Base-by-base conservation (phyloP, 2,113 vertebrate genomes). In the Salvelinus namaycush region DNA sequence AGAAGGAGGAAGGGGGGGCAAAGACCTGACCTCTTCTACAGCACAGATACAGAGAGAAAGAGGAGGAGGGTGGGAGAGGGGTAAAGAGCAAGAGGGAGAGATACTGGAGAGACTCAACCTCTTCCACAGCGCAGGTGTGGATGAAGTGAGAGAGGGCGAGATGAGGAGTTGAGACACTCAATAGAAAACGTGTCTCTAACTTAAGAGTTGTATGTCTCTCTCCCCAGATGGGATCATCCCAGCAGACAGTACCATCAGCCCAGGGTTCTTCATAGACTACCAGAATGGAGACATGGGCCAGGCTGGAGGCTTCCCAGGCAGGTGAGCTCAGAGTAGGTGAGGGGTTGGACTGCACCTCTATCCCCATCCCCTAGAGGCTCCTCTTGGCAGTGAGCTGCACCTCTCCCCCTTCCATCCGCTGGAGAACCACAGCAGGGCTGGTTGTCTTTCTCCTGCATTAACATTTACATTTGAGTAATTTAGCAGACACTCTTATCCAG, bases 181-280 rank as follows among this genome's bases (percentile, higher is more conserved):
- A 12, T 11, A 44, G 39, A 11, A 44, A 44, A 44, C 9, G 11
- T 3, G 39, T 44, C 39, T 39, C 39, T 39, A 39, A 59, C 26
- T 5, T 29, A 7, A 7, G 24, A 64, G 57, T 20, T 62, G 5
- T 75, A 0, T 14, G 4, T 68, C 51, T 73, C 24, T 70, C 13
- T 27, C 4, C 82, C 1, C 76, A 98, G 97, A 97, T 86, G 95
- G 96, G 62, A 82, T 97, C 65, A 91, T 96, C 70, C 89, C 92
- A 70, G 90, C 94, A 0, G 96, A 98, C 78, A 94, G 94, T 34
- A 87, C 89, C 0, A 87, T 95, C 87, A 96, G 95, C 86, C 96
- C 95, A 0, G 96, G 96, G 73, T 95, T 96, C 92, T 96, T 94
- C 73, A 85, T 79, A 59, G 94, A 96, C 79, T 95, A 93, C 83